phyloP scores from a whole-genome alignment of 2,888 invertebrate species.

The Aspidapion aeneum region DNA sequence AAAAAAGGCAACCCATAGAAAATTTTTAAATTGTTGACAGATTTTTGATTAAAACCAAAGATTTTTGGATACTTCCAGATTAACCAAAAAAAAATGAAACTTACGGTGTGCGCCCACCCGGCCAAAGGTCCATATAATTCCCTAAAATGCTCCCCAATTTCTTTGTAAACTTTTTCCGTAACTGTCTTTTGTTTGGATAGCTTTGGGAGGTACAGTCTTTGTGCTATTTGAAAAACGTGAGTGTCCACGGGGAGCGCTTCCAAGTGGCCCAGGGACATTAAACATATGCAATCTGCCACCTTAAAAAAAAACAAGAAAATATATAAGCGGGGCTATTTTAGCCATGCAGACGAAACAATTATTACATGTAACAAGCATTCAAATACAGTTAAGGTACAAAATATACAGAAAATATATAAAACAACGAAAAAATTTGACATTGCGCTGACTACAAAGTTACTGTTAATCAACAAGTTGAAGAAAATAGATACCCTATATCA shows the following conservation, averaged over 20 bases:
- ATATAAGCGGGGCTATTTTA: neutral
- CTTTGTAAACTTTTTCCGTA: constrained; percentile 78
- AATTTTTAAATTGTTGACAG: no score
- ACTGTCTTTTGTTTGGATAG: constrained; percentile 70
- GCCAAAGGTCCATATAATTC: constrained; percentile 79
- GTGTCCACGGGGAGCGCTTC: constrained; percentile 94
- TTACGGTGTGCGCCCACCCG: constrained; percentile 94
- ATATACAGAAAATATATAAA: no score
- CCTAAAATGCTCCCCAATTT: constrained; percentile 81
- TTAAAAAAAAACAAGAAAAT: constrained; percentile 42
- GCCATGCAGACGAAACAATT: no score
- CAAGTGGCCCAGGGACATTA: constrained; percentile 91
- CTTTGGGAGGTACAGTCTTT: constrained; percentile 74
- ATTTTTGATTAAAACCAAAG: no score
- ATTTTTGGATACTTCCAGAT: no score
- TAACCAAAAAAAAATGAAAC: constrained; percentile 40
- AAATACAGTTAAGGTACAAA: no score
- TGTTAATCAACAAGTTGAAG: no score
- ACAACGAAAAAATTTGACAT: no score
- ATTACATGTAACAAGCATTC: no score
- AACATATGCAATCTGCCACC: constrained; percentile 96
- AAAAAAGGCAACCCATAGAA: no score
- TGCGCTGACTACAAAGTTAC: no score
- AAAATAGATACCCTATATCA: no score
- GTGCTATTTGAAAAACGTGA: constrained; percentile 91